Conservation (phyloP, 2,113 vertebrate genomes). For the Corythornis cristatus region DNA sequence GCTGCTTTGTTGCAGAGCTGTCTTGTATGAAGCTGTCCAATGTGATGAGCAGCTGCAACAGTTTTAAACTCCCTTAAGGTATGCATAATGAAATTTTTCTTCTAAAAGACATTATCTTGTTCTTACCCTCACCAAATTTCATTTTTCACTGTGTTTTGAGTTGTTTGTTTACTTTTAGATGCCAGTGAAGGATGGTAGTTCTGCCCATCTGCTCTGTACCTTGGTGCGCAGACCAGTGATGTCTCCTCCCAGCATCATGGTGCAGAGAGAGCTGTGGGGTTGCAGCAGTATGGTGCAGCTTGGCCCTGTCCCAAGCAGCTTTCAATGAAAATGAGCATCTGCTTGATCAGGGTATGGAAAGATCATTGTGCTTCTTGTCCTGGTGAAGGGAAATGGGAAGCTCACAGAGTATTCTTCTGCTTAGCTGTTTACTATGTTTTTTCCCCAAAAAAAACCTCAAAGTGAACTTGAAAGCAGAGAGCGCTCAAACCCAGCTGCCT, state of each 20-base stretch:
- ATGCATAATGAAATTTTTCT: background rate
- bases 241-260: background rate
- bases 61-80: background rate
- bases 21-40: background rate
- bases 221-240: background rate
- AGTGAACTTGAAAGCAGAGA: background rate
- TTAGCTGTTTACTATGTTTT: background rate
- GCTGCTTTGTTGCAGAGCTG: background rate
- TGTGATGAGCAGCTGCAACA: background rate
- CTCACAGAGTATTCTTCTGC: background rate
- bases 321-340: background rate
- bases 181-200: background rate
- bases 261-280: accelerated
- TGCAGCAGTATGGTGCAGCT: background rate
- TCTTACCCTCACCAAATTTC: background rate
- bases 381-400: background rate
- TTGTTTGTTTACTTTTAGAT: background rate
- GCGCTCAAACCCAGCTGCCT: background rate
- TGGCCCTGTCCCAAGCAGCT: background rate
- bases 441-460: background rate
- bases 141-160: background rate
- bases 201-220: background rate
- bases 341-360: background rate
- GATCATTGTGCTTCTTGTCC: background rate
- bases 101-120: accelerated